Evolutionary conservation across 1,140 invertebrate species (phyloP).

Genomic region (Doryteuthis pealeii): DNA sequence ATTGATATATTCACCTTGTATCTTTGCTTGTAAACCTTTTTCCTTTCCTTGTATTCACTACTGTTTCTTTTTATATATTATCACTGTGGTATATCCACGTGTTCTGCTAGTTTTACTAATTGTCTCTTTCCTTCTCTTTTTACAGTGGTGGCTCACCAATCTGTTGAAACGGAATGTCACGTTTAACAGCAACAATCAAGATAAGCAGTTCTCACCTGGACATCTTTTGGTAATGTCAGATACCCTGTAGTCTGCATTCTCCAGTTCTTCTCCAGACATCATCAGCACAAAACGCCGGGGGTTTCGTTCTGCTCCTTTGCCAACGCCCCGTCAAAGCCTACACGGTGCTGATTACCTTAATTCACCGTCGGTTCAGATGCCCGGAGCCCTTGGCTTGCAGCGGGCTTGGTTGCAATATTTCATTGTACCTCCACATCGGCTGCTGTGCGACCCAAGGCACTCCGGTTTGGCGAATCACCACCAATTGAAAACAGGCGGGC

Average conservation of each 20-base stretch:
- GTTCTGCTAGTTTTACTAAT: too few species aligned
- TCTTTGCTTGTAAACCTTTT: too few species aligned
- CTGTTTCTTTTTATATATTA: too few species aligned
- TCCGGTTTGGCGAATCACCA: conserved; percentile 40
- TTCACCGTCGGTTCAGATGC: neutral
- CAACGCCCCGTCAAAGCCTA: neutral
- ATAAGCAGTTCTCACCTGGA: too few species aligned
- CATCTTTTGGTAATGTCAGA: neutral
- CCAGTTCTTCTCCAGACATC: neutral
- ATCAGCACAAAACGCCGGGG: neutral
- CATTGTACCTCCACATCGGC: neutral
- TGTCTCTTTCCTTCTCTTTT: neutral
- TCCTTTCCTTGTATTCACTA: too few species aligned
- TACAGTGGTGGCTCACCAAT: neutral
- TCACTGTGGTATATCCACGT: too few species aligned
- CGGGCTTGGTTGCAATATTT: neutral
- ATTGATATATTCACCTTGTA: too few species aligned
- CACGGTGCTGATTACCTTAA: neutral
- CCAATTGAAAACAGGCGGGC: conserved; percentile 25
- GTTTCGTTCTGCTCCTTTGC: neutral
- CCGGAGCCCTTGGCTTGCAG: neutral
- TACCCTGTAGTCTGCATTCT: neutral
- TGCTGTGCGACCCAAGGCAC: conserved; percentile 28
- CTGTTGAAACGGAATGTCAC: neutral
- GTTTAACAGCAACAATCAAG: too few species aligned